A percentile compares a stretch with the other conserved stretches of the same genome.
These are phyloP conservation scores for Tachina grossa DNA, from an alignment of 2,888 invertebrate species.

Conservation along the genomic window DNA sequence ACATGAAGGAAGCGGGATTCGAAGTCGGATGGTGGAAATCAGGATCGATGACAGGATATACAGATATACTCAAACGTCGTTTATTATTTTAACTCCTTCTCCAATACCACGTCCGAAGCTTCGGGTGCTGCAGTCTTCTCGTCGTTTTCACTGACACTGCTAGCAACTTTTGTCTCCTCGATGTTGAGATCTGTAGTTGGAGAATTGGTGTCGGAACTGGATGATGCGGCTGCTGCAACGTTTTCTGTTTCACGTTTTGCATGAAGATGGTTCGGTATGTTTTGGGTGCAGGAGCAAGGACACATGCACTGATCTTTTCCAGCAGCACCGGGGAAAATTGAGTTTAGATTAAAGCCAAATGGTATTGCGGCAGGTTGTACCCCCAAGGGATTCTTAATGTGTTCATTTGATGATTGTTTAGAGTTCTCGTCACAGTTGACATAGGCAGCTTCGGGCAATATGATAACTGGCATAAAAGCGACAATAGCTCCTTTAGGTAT, in stretches of 20 bases:
- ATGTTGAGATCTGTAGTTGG: constrained; percentile 22
- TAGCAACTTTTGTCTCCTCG: constrained; percentile 55
- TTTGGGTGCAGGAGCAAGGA: constrained; percentile 81
- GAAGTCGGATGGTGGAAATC: constrained; percentile 26
- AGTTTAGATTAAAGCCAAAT: constrained; percentile 76
- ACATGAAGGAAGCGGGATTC: constrained; percentile 37
- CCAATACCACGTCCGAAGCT: neutral
- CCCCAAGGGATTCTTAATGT: constrained; percentile 77
- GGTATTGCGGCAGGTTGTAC: constrained; percentile 79
- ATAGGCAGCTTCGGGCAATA: constrained; percentile 87
- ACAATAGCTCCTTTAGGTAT: constrained; percentile 85
- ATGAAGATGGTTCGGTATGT: constrained; percentile 76
- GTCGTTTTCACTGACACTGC: constrained; percentile 58
- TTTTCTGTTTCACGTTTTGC: constrained; percentile 76
- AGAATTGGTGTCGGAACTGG: constrained; percentile 52
- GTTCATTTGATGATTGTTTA: constrained; percentile 68
- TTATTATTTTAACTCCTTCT: constrained; percentile 37
- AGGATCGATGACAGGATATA: constrained; percentile 35
- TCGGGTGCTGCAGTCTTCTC: constrained; percentile 51
- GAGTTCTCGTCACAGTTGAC: constrained; percentile 80
- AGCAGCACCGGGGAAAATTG: constrained; percentile 76
- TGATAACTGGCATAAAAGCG: constrained; percentile 88
- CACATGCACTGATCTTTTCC: constrained; percentile 81
- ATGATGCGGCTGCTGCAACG: neutral
- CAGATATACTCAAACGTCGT: constrained; percentile 54